Percentiles rank a stretch among this genome's conserved stretches.
Evolutionary conservation across 1,140 invertebrate species (phyloP).

Genomic region (Thrips palmi): DNA sequence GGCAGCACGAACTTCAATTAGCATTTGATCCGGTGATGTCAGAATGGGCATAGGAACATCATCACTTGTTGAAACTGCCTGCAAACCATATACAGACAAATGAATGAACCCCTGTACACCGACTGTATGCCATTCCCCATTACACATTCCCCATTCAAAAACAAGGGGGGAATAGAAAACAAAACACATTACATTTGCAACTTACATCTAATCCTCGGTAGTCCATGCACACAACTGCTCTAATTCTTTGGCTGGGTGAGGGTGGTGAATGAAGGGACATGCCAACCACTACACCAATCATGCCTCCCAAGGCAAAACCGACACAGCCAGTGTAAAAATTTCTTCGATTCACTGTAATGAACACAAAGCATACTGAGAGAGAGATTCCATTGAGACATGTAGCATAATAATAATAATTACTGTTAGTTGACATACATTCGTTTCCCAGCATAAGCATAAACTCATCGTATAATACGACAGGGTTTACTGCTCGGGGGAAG

Average conservation of each 20-base stretch:
- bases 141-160: conserved; percentile 10
- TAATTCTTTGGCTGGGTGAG: conserved; percentile 26
- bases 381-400: neutral
- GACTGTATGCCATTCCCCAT: neutral
- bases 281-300: conserved; percentile 13
- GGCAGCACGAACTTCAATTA: conserved; percentile 44
- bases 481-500: neutral
- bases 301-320: conserved; percentile 13
- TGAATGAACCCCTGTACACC: conserved; percentile 12
- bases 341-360: conserved; percentile 13
- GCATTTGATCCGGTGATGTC: conserved; percentile 33
- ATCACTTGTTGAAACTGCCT: conserved; percentile 34
- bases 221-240: conserved; percentile 30
- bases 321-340: conserved; percentile 11
- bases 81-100: conserved; percentile 15
- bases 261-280: conserved; percentile 17
- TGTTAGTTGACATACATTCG: neutral
- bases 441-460: neutral
- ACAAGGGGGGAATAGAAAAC: conserved; percentile 11
- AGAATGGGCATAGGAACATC: conserved; percentile 34
- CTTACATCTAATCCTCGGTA: conserved; percentile 33
- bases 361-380: neutral
- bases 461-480: neutral
- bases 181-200: conserved; percentile 11
- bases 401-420: neutral